Evolutionary conservation across 2,113 vertebrate species (phyloP), one percentile per base, ranked within the genome.

Genomic region (Fukomys damarensis): DNA sequence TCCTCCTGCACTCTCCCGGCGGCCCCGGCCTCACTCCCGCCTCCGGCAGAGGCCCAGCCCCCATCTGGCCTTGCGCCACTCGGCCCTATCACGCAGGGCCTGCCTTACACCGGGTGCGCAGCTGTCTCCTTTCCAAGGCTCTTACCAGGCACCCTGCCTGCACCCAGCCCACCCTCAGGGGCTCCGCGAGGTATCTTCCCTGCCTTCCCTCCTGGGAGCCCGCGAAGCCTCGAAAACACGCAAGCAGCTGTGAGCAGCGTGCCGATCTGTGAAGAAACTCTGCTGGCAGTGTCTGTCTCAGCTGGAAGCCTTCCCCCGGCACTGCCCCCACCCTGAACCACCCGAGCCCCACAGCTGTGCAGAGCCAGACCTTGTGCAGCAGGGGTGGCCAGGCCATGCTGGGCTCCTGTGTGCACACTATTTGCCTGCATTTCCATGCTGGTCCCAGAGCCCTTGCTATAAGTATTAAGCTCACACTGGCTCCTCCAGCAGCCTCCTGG

Each of bases 381-480:
- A 76, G 26, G 13, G 72, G 26, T 0, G 10, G 43, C 41, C 43
- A 30, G 89, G 58, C 24, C 49, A 13, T 19, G 38, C 46, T 9
- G 49, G 72, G 72, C 72, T 76, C 63, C 86, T 17, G 74, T 91
- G 58, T 95, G 56, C 70, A 65, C 63, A 22, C 79, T 17, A 61
- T 81, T 91, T 88, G 59, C 38, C 66, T 89, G 86, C 61, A 94
- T 93, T 94, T 89, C 4, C 93, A 85, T 10, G 9, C 41, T 56
- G 38, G 38, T 56, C 92, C 93, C 86, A 93, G 68, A 82, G 63
- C 3, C 12, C 76, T 82, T 32, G 84, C 89, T 82, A 54, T 32
- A 32, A 97, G 66, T 43, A 85, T 74, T 74, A 76, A 80, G 74
- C 94, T 86, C 56, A 90, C 68, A 77, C 16, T 54, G 76, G 41